Base-by-base conservation (phyloP, 2,113 vertebrate species). In the Bubalus kerabau region DNA sequence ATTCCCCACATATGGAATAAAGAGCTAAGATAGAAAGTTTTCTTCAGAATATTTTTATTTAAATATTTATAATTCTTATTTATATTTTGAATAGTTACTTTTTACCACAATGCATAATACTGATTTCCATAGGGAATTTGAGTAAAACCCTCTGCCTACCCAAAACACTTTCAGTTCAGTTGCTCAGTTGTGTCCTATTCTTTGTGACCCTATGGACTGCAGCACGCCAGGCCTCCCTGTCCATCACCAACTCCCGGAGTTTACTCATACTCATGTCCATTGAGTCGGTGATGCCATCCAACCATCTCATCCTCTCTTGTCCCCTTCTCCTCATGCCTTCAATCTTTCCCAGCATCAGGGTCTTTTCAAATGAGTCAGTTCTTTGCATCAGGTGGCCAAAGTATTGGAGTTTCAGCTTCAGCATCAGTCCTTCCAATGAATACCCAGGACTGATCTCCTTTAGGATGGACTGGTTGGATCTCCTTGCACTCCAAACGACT, bases 1-100 rank as follows among this genome's bases (percentile, higher is more conserved):
- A 85, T 85, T 89, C 48, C 21, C 23, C 5, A 0, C 48, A 60
- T 36, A 1, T 32, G 11, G 94, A 87, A 74, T 13, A 87, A 83
- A 83, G 50, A 71, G 4, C 11, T 74, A 74, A 40, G 21, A 80
- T 13, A 83, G 83, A 82, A 43, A 71, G 2, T 3, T 85, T 86
- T 71, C 59, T 89, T 19, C n/a, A 93, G 28, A 86, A 78, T 67
- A 87, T 21, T 56, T 86, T 92, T 43, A 88, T 19, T 92, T 93
- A 15, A 60, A 48, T 62, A 19, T 40, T 94, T 94, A 12, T 93
- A 40, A 76, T 60, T 82, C 36, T 74, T 32, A 94, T 81, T 82
- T 85, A 96, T 78, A 46, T 87, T 93, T 93, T 87, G 48, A 89
- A 88, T 78, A 19, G 23, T 46, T 97, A 36, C 23, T 89, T 95